These are phyloP conservation scores for Anas georgica DNA, from an alignment of 2,797 vertebrate genomes.

Conservation along the genomic window DNA sequence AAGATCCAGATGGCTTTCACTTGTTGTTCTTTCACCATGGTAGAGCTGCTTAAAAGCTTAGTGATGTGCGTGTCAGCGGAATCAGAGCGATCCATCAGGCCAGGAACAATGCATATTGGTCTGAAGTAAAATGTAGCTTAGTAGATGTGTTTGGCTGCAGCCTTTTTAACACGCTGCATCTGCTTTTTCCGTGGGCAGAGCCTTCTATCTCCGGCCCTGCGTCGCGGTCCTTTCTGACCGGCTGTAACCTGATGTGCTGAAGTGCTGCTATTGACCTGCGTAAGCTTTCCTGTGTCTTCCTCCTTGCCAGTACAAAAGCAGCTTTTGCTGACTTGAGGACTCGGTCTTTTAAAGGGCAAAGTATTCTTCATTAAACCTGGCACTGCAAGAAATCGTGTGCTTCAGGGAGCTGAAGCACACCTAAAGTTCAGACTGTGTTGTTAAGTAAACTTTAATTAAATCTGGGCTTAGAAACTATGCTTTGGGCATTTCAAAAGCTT, in stretches of 20 bases:
- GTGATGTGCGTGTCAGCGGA: neutral
- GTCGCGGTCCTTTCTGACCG: neutral
- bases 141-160: neutral
- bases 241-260: neutral
- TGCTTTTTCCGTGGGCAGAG: neutral
- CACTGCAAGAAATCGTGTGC: neutral
- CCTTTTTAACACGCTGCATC: neutral
- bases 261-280: neutral
- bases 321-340: neutral
- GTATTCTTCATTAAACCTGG: neutral
- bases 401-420: neutral
- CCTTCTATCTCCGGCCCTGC: neutral
- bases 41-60: neutral
- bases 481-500: neutral
- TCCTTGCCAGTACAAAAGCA: neutral
- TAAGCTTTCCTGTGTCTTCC: neutral
- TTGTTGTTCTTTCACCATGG: neutral
- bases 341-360: neutral
- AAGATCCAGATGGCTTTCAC: neutral
- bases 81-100: neutral
- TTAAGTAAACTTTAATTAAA: neutral
- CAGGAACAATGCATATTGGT: neutral
- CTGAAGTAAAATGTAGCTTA: neutral
- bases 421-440: neutral
- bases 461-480: neutral